Percentiles rank a stretch among this genome's conserved stretches.
Evolutionary conservation across 2,113 vertebrate species (phyloP).

Genomic region (Dipodomys stephensi): DNA sequence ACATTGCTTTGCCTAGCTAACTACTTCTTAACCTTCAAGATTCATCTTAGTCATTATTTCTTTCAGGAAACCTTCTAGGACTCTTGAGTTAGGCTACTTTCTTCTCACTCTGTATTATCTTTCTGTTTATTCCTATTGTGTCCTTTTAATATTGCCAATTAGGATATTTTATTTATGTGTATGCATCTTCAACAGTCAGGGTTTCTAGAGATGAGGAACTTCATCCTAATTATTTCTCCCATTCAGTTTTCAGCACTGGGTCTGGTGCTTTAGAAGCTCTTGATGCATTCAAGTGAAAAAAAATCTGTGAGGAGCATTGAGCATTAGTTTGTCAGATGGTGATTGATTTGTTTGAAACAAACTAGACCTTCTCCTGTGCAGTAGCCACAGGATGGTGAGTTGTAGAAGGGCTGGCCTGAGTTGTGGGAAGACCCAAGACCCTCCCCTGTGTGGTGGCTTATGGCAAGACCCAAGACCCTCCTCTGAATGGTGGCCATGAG

Average conservation of each 20-base stretch:
- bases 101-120: background rate
- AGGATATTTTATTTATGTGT: background rate
- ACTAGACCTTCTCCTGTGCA: too few relatives aligned
- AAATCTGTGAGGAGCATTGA: background rate
- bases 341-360: too few relatives aligned
- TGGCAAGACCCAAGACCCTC: too few relatives aligned
- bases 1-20: background rate
- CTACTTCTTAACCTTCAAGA: conserved; percentile 6
- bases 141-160: background rate
- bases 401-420: too few relatives aligned
- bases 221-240: background rate
- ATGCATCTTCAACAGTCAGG: background rate
- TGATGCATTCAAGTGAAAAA: background rate
- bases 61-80: background rate
- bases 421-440: too few relatives aligned
- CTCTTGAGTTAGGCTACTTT: background rate
- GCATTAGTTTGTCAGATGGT: background rate
- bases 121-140: too few relatives aligned
- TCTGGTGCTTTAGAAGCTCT: background rate
- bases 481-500: too few relatives aligned
- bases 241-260: background rate
- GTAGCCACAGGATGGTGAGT: too few relatives aligned
- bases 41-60: background rate
- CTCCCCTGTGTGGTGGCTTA: too few relatives aligned
- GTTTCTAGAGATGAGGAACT: background rate